Conservation (phyloP, 2,113 vertebrate genomes). For the Strix aluco region DNA sequence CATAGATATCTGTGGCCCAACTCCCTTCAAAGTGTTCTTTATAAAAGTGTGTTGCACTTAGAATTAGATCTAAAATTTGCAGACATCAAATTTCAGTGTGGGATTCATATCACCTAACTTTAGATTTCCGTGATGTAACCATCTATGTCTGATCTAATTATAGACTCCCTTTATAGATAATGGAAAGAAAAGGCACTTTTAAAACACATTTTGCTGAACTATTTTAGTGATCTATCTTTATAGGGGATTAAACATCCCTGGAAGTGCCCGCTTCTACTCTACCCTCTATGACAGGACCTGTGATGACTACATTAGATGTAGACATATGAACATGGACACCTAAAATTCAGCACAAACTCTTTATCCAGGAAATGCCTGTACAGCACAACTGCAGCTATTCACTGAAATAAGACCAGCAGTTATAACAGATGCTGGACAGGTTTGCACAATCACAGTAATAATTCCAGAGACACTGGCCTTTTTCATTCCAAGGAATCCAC, state of each 20-base stretch:
- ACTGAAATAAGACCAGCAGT: not conserved
- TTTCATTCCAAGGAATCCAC: not conserved
- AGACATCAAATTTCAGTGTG: not conserved
- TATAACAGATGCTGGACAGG: not conserved
- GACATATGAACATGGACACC: not conserved
- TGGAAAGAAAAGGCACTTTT: not conserved
- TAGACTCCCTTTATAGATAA: not conserved
- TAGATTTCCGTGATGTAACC: not conserved
- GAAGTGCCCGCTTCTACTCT: not conserved
- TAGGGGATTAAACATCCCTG: not conserved
- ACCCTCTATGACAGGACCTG: not conserved
- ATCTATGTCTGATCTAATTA: conserved; percentile 17
- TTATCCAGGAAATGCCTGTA: not conserved
- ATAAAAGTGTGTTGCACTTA: not conserved
- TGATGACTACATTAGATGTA: not conserved
- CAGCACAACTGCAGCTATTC: not conserved
- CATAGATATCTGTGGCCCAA: not conserved
- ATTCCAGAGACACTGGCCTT: not conserved
- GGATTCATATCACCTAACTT: not conserved
- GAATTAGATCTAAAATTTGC: not conserved
- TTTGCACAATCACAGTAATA: not conserved
- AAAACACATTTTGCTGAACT: not conserved
- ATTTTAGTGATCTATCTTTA: not conserved
- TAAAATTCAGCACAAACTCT: not conserved
- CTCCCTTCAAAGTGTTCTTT: not conserved